Percentiles rank a stretch among this genome's conserved stretches.
Evolutionary conservation across 2,113 vertebrate species (phyloP).

Genomic region (Corythaeola cristata): DNA sequence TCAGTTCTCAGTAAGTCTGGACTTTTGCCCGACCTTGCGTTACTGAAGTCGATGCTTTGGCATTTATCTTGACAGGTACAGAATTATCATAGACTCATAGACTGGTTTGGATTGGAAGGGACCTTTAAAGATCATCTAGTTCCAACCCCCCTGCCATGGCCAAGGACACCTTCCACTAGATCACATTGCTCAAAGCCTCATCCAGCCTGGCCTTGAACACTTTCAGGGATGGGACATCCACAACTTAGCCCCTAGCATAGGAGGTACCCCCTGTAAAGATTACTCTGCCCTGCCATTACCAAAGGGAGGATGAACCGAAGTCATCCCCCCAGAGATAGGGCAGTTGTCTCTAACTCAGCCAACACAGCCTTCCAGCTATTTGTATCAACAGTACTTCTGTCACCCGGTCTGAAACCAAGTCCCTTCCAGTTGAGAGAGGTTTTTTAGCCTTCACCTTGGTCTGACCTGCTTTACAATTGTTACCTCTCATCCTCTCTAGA

Average conservation of each 20-base stretch:
- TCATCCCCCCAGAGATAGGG: too few species aligned
- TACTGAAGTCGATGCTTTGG: neutral
- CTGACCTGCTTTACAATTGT: neutral
- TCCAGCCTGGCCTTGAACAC: too few species aligned
- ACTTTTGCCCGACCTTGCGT: neutral
- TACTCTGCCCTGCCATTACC: neutral
- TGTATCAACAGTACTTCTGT: neutral
- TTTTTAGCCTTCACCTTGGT: neutral
- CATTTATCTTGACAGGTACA: fast-evolving
- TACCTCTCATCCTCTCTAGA: neutral
- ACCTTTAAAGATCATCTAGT: too few species aligned
- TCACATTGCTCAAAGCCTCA: too few species aligned
- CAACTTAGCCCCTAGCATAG: neutral
- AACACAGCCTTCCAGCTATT: neutral
- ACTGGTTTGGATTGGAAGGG: too few species aligned
- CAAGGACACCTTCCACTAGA: too few species aligned
- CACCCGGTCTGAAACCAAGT: neutral
- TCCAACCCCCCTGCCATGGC: too few species aligned
- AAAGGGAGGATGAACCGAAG: neutral
- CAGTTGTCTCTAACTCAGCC: neutral
- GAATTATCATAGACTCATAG: too few species aligned
- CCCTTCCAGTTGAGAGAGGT: neutral
- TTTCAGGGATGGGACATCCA: too few species aligned
- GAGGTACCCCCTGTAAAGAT: neutral
- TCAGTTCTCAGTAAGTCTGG: neutral